Conservation (phyloP, 1,140 invertebrate genomes). For the Bilobella aurantiaca region DNA sequence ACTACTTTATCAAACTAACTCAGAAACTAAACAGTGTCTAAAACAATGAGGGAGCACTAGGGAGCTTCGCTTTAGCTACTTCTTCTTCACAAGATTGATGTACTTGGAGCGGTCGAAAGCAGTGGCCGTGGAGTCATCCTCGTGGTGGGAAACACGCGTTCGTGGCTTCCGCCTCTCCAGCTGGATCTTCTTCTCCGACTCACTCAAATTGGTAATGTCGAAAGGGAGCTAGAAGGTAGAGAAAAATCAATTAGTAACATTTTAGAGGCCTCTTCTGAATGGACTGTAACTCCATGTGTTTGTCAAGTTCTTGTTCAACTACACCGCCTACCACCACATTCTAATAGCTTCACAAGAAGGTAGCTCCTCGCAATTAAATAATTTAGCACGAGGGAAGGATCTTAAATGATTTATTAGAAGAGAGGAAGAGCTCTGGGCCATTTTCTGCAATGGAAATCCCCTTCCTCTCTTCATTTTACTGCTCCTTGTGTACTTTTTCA, state of each 20-base stretch:
- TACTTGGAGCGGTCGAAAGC: conserved; percentile 67
- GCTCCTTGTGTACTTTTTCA: no score
- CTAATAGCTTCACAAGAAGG: neutral
- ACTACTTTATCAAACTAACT: no score
- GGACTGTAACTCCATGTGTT: conserved; percentile 5
- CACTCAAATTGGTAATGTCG: conserved; percentile 56
- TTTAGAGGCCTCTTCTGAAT: neutral
- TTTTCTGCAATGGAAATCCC: no score
- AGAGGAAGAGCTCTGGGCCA: no score
- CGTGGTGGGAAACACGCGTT: conserved; percentile 55
- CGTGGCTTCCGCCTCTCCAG: conserved; percentile 61
- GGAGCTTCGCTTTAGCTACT: neutral
- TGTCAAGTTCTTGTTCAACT: neutral
- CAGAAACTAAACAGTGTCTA: no score
- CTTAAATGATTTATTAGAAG: conserved; percentile 6
- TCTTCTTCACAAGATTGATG: conserved; percentile 58
- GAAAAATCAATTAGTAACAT: conserved; percentile 11
- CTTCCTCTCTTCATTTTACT: no score
- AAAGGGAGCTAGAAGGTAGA: conserved; percentile 58
- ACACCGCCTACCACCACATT: neutral
- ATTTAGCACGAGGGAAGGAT: neutral
- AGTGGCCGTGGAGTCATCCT: conserved; percentile 59
- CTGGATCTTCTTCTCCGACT: conserved; percentile 54
- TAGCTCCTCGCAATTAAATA: neutral
- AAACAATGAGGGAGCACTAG: neutral